phyloP scores from a whole-genome alignment of 2,797 vertebrate genomes.

The Psittacula derbiana region DNA sequence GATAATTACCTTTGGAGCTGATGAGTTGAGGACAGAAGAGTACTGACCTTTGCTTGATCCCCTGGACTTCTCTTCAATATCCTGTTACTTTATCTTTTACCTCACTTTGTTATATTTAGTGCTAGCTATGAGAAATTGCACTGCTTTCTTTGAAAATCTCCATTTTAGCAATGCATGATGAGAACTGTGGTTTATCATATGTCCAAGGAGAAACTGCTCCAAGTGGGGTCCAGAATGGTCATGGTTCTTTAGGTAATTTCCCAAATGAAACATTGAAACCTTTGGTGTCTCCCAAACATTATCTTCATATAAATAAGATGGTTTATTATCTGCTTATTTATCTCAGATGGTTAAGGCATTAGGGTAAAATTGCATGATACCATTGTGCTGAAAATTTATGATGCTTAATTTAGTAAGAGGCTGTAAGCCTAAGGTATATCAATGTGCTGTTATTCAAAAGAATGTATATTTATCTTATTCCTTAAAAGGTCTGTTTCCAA shows the following conservation, averaged over 20 bases:
- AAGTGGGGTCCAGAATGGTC: background rate
- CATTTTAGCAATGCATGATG: background rate
- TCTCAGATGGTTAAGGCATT: background rate
- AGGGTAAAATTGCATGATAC: background rate
- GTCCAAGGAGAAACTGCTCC: background rate
- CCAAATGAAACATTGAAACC: background rate
- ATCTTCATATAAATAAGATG: background rate
- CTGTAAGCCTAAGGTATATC: background rate
- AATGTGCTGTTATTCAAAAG: background rate
- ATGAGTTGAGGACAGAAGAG: background rate
- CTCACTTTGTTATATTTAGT: background rate
- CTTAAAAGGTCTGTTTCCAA: background rate
- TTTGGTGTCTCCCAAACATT: background rate
- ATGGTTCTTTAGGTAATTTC: background rate
- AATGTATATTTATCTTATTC: background rate
- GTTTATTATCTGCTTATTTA: background rate
- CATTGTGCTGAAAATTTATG: background rate
- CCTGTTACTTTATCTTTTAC: background rate
- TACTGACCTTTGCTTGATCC: background rate
- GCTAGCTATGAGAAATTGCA: background rate
- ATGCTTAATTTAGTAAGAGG: background rate
- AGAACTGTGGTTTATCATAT: background rate
- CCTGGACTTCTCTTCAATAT: background rate
- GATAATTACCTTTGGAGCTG: background rate
- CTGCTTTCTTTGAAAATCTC: background rate